phyloP scores from a whole-genome alignment of 2,113 vertebrate species.

The Chloropsis hardwickii region DNA sequence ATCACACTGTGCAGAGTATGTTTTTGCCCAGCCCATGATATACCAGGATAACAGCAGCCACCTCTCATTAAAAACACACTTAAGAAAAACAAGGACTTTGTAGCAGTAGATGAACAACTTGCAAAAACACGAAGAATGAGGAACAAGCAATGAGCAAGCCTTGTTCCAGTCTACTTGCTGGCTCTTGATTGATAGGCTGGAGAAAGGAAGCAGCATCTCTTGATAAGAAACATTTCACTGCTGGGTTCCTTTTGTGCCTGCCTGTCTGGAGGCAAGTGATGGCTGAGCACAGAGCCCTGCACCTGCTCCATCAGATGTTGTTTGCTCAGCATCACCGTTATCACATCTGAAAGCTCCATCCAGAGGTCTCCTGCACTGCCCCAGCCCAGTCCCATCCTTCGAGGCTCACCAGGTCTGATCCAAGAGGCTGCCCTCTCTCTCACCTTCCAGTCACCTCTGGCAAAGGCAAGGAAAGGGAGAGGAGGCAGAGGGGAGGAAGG shows the following conservation, averaged over 20 bases:
- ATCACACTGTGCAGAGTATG: neutral
- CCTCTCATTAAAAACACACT: neutral
- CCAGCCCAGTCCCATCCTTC: accelerated
- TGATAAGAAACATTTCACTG: neutral
- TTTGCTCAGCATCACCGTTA: neutral
- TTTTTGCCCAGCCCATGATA: neutral
- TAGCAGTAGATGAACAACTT: neutral
- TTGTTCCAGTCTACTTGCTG: neutral
- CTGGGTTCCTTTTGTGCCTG: neutral
- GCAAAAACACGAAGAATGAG: neutral
- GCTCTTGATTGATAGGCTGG: neutral
- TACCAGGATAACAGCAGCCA: neutral
- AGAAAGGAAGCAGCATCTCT: neutral
- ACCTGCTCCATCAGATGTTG: neutral
- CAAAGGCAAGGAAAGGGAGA: neutral
- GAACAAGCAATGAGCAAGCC: neutral
- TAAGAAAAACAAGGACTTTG: neutral
- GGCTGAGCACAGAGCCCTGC: neutral
- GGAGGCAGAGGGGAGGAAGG: neutral
- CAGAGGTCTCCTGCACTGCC: neutral
- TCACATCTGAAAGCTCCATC: neutral
- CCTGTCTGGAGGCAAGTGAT: neutral
- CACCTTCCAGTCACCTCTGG: neutral
- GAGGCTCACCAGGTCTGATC: accelerated
- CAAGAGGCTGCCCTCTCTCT: neutral